Evolutionary conservation across 2,797 vertebrate genomes (phyloP).

Genomic region (Lacerta bilineata): DNA sequence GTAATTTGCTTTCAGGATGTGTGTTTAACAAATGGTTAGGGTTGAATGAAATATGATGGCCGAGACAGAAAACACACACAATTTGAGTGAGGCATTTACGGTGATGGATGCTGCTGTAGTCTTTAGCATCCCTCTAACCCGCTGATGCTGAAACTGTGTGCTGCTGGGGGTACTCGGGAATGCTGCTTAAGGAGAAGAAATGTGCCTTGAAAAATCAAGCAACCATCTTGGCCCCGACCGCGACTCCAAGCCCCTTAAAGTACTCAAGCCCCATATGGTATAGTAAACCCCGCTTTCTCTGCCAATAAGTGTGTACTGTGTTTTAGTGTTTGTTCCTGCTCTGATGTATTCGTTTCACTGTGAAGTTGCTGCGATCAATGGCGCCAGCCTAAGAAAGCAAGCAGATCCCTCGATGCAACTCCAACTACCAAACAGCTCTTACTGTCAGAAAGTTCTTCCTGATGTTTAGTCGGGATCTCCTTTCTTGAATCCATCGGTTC

Average conservation of each 20-base stretch:
- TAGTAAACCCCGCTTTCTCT: neutral
- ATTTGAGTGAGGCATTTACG: constrained; percentile 76
- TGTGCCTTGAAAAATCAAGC: neutral
- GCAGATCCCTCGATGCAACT: neutral
- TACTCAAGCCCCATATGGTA: neutral
- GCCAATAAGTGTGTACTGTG: neutral
- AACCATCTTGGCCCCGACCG: constrained; percentile 59
- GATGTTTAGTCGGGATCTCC: no score
- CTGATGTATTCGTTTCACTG: no score
- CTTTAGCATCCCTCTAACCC: constrained; percentile 75
- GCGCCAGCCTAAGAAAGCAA: no score
- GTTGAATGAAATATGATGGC: constrained; percentile 79
- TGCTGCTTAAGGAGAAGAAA: neutral
- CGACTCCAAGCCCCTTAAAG: constrained; percentile 11
- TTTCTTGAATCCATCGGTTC: no score
- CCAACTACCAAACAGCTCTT: no score
- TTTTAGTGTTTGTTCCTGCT: no score
- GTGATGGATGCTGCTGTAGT: constrained; percentile 75
- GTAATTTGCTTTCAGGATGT: constrained; percentile 82
- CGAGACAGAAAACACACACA: constrained; percentile 74
- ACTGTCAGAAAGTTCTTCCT: no score
- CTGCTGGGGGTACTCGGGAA: neutral
- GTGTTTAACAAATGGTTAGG: constrained; percentile 77
- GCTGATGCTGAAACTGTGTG: constrained; percentile 8
- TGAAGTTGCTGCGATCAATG: neutral